phyloP scores from a whole-genome alignment of 2,888 invertebrate genomes.

The Oeneis ivallda region DNA sequence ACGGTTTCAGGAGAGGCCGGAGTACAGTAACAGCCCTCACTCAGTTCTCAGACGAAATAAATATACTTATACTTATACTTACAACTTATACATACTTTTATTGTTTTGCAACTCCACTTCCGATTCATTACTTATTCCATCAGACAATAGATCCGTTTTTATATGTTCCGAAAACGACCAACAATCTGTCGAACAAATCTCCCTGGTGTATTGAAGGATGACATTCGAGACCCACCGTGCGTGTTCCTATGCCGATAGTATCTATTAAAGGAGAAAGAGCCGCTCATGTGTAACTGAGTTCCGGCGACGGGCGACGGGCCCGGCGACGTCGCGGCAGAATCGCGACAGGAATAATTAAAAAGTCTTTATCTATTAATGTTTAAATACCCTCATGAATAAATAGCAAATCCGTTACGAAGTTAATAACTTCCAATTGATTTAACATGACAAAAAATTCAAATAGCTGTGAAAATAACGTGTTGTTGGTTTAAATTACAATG shows the following conservation, averaged over 20 bases:
- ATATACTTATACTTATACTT: too few relatives aligned
- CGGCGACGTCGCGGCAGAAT: slow-evolving; percentile 48
- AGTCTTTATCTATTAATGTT: slow-evolving; percentile 37
- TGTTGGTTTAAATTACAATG: not conserved
- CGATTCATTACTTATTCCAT: slow-evolving; percentile 24
- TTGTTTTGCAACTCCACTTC: slow-evolving; percentile 22
- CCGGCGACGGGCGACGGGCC: slow-evolving; percentile 62
- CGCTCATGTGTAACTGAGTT: slow-evolving; percentile 57
- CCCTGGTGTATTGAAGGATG: slow-evolving; percentile 20
- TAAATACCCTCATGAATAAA: slow-evolving; percentile 12
- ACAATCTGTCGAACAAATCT: slow-evolving; percentile 38
- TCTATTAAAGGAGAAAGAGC: slow-evolving; percentile 63
- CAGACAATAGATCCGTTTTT: slow-evolving; percentile 18
- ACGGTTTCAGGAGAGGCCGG: too few relatives aligned
- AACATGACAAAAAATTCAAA: not conserved
- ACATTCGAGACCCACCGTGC: slow-evolving; percentile 44
- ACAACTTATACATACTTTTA: too few relatives aligned
- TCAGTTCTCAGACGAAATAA: too few relatives aligned
- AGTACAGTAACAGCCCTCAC: too few relatives aligned
- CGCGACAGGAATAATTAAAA: slow-evolving; percentile 58
- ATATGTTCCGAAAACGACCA: slow-evolving; percentile 31
- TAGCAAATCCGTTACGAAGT: slow-evolving; percentile 5
- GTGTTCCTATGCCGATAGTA: slow-evolving; percentile 50
- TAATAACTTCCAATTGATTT: slow-evolving; percentile 17
- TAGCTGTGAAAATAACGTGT: not conserved